Conservation (phyloP, 2,113 vertebrate species). For the Heptranchias perlo region DNA sequence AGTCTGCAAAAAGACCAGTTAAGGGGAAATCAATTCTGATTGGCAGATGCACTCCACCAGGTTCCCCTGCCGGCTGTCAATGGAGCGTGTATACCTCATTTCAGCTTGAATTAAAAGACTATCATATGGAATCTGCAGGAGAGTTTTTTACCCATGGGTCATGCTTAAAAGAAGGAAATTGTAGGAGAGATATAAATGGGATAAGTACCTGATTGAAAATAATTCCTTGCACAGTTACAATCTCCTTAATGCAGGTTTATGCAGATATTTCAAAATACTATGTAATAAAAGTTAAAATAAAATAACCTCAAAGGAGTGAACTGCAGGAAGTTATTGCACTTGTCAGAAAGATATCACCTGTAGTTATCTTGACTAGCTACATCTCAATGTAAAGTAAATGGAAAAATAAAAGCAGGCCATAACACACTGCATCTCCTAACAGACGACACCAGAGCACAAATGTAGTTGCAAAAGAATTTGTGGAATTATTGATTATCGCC, state of each 20-base stretch:
- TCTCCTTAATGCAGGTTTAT: neutral
- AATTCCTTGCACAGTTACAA: neutral
- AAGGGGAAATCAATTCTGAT: neutral
- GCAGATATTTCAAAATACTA: neutral
- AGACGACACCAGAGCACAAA: neutral
- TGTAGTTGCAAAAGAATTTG: neutral
- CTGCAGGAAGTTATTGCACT: neutral
- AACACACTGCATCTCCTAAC: neutral
- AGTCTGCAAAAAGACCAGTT: neutral
- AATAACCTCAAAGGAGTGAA: neutral
- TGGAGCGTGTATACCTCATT: neutral
- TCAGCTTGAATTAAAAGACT: neutral
- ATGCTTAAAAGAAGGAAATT: neutral
- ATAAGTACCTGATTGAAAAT: neutral
- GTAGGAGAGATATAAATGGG: neutral
- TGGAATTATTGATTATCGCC: neutral
- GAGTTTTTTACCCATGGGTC: neutral
- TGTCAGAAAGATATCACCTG: neutral
- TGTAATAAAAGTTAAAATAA: neutral
- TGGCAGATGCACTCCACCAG: neutral
- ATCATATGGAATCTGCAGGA: neutral
- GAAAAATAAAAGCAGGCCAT: neutral
- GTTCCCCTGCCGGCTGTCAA: neutral
- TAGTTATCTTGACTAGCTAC: neutral
- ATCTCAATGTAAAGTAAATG: neutral